Evolutionary conservation across 2,797 vertebrate species (phyloP), one percentile per base, ranked within the genome.

Genomic region (Dryobates pubescens): DNA sequence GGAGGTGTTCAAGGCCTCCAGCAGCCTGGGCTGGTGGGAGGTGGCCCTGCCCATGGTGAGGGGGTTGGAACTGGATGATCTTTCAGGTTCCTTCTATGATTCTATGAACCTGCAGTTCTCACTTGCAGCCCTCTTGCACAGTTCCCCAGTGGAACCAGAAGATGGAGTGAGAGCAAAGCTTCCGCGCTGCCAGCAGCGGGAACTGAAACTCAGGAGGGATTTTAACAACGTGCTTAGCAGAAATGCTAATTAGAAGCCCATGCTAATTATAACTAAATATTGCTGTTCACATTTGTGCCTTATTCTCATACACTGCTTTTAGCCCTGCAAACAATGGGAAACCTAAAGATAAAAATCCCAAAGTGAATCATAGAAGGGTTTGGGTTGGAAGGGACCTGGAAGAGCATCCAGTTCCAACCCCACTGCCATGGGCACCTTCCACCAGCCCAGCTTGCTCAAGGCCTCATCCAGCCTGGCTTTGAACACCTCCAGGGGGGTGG

Each of bases 111-210:
- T 8, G 18, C 36, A 65, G 5, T 75, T 85, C 15, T 68, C 22
- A 68, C 4, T 2, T 61, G 84, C 32, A 67, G 13, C 13, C 68
- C 82, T 53, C 43, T 78, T 49, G 80, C 57, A 64, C 74, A 89
- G 70, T 95, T 90, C 27, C 64, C 47, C 67, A 77, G 24, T 59
- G 41, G 87, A 82, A 86, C 94, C 92, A 96, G 82, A 76, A 95
- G 94, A 89, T 95, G 93, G 95, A 88, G 92, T 80, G 78, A 62
- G 75, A 93, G 47, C 36, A 73, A 94, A 93, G 34, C 51, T 70
- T 94, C 94, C 10, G 20, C 5, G 1, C 80, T 84, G 20, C 49
- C 24, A 23, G 49, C 49, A 51, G 49, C 13, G 49, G 12, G 49
- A 24, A 13, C 23, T 51, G 23, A 13, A 23, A 23, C 11, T 49